Percentiles rank a stretch among this genome's conserved stretches.
Conservation (phyloP, 2,797 vertebrate genomes). For the Streptopelia turtur region DNA sequence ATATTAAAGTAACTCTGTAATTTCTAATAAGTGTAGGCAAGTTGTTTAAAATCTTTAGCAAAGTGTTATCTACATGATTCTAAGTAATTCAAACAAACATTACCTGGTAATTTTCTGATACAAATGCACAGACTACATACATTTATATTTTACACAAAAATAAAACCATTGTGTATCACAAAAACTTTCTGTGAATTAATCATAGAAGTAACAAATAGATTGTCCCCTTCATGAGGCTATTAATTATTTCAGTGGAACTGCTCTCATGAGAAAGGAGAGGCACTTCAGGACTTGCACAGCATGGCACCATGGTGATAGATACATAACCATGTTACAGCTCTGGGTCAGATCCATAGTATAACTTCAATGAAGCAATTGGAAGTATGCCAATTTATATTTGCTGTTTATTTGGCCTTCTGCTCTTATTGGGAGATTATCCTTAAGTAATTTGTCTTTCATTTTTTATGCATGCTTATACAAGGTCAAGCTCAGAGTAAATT, state of each 20-base stretch:
- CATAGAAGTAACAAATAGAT: neutral
- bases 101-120: neutral
- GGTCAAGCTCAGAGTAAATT: neutral
- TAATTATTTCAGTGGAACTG: neutral
- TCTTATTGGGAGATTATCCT: neutral
- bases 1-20: neutral
- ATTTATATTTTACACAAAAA: neutral
- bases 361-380: neutral
- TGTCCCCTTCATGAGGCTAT: neutral
- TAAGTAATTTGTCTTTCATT: neutral
- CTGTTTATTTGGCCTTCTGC: neutral
- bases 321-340: neutral
- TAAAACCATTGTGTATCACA: neutral
- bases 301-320: neutral
- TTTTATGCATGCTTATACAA: neutral
- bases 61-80: neutral
- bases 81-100: neutral
- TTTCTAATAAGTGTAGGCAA: neutral
- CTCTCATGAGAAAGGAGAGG: neutral
- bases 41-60: neutral
- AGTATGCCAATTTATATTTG: neutral
- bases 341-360: neutral
- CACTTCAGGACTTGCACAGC: neutral
- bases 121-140: neutral
- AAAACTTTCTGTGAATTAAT: neutral